Conservation (phyloP, 2,113 vertebrate species). For the Poeciliopsis retropinna region DNA sequence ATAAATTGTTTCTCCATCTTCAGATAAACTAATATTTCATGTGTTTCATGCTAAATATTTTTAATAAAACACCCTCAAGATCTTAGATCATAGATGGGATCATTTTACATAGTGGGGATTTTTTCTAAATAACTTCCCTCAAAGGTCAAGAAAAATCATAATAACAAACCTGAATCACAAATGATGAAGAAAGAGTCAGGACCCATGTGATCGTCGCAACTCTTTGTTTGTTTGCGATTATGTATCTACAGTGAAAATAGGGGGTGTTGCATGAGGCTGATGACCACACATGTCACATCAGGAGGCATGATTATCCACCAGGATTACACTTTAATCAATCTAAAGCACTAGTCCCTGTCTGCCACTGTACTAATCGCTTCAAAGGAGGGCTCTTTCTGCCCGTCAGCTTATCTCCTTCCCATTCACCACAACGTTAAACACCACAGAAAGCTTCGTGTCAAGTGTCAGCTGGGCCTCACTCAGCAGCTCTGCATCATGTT, state of each 20-base stretch:
- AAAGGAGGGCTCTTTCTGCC: slow-evolving; percentile 67
- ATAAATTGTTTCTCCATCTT: background rate
- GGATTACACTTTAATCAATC: slow-evolving; percentile 80
- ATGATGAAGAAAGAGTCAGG: background rate
- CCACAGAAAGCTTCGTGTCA: slow-evolving; percentile 60
- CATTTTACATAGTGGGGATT: background rate
- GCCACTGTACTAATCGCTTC: slow-evolving; percentile 71
- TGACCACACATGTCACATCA: slow-evolving; percentile 64
- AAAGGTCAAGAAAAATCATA: slow-evolving; percentile 1
- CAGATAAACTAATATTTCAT: background rate
- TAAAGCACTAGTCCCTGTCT: slow-evolving; percentile 70
- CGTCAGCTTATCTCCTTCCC: slow-evolving; percentile 60
- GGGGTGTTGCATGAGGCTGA: slow-evolving; percentile 13
- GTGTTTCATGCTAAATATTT: background rate
- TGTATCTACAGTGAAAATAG: background rate
- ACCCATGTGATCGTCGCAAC: background rate
- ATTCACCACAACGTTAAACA: slow-evolving; percentile 64
- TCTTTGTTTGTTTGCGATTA: slow-evolving; percentile 26
- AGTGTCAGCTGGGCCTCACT: slow-evolving; percentile 51
- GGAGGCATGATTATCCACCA: slow-evolving; percentile 70
- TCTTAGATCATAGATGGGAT: background rate
- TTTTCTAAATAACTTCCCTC: background rate
- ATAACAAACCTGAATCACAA: background rate
- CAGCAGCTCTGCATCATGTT: slow-evolving; percentile 18
- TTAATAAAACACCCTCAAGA: background rate